Percentiles rank a stretch among this genome's conserved stretches.
These are phyloP conservation scores for Meleagris gallopavo DNA, from an alignment of 2,113 vertebrate species.

Conservation along the genomic window DNA sequence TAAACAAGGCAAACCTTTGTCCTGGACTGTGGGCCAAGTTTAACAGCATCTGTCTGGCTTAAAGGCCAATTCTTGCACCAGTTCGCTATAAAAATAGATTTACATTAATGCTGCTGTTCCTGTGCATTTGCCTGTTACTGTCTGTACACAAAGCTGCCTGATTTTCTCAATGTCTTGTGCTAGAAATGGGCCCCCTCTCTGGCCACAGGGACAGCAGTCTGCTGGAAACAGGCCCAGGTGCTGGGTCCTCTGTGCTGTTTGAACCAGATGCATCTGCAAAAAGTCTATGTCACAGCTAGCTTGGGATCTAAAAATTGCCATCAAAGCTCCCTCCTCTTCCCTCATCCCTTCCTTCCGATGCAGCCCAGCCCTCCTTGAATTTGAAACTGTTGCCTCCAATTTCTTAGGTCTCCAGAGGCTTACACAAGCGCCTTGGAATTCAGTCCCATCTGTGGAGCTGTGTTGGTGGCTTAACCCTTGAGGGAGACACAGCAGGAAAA, in stretches of 20 bases:
- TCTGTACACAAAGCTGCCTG: not conserved
- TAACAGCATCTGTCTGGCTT: constrained; percentile 3
- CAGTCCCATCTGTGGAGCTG: not conserved
- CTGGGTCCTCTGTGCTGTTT: not conserved
- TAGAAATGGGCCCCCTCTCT: not conserved
- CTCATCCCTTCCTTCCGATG: not conserved
- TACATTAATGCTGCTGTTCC: not conserved
- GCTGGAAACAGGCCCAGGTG: not conserved
- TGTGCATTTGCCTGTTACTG: not conserved
- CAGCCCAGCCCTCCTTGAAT: not conserved
- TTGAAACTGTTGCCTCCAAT: constrained; percentile 1
- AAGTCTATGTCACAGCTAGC: not conserved
- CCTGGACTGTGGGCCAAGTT: constrained; percentile 1
- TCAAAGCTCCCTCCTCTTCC: not conserved
- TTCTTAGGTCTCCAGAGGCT: not conserved
- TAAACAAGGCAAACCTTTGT: not conserved
- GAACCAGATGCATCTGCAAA: not conserved
- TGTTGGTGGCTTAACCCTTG: constrained; percentile 21
- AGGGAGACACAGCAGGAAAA: not conserved
- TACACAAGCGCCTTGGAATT: constrained; percentile 45
- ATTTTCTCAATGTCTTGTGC: not conserved
- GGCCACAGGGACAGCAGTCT: not conserved
- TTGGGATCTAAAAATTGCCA: not conserved
- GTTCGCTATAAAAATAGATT: not conserved
- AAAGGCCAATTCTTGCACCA: not conserved